Evolutionary conservation across 2,797 vertebrate genomes (phyloP).

Genomic region (Sebastes trivittatus): DNA sequence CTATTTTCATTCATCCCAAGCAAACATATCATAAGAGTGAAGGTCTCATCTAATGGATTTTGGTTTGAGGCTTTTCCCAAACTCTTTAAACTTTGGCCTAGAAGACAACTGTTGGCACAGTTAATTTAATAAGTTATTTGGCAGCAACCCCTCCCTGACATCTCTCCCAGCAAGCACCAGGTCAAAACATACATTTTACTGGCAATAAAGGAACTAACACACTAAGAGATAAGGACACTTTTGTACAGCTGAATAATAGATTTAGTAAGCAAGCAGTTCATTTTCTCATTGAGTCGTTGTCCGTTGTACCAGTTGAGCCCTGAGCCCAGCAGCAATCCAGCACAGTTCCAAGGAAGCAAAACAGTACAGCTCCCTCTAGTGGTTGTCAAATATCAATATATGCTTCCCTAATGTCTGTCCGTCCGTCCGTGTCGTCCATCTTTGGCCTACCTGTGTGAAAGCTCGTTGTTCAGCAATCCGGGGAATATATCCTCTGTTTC

Average conservation of each 20-base stretch:
- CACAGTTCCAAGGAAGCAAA: constrained; percentile 28
- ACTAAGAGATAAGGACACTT: constrained; percentile 3
- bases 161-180: constrained; percentile 39
- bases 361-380: constrained; percentile 69
- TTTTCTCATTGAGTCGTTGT: constrained; percentile 33
- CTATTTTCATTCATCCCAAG: neutral
- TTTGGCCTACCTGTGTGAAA: constrained; percentile 84
- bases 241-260: constrained; percentile 41
- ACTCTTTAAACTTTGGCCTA: neutral
- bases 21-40: neutral
- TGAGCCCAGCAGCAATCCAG: constrained; percentile 28
- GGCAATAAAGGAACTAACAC: constrained; percentile 2
- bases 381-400: constrained; percentile 69
- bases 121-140: constrained; percentile 34
- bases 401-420: constrained; percentile 7
- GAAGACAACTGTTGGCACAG: neutral
- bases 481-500: constrained; percentile 86
- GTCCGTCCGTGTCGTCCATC: neutral
- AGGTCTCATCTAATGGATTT: neutral
- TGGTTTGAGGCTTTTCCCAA: constrained; percentile 7
- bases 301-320: constrained; percentile 30
- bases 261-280: constrained; percentile 47
- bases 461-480: constrained; percentile 89
- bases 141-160: constrained; percentile 17
- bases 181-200: constrained; percentile 37